Base-by-base conservation (phyloP, 2,888 invertebrate species). In the Dilophus febrilis region DNA sequence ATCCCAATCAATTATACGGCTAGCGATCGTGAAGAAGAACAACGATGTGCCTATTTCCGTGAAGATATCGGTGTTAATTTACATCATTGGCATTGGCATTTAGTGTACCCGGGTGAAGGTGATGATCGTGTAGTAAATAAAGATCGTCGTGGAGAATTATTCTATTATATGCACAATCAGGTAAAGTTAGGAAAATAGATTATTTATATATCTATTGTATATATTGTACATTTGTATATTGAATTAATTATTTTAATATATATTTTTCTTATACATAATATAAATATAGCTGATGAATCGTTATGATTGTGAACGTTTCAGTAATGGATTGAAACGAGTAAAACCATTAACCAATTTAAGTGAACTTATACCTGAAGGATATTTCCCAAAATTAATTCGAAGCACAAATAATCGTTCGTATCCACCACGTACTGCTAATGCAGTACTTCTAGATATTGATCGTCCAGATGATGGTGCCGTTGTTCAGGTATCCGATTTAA, bases 41-140 rank as follows among this genome's bases (percentile, higher is more conserved):
- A 83, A 58, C 68, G 75, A 12, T 60, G 80, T 40, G 77, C 80
- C 22, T 84, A 83, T 61, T 84, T 78, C 69, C 69, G 82, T 35
- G 83, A 84, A 55, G 84, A 83, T 57, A 61, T 82, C 43, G 81
- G 81, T 48, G 65, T 84, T 51, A 84, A 84, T 63, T 70, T 81
- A 26, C 84, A 85, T 56, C 83, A 85, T 56, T 85, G 83, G 83
- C 83, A 84, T 56, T 84, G 83, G 83, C 84, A 84, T 65, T 66
- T 84, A 44, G 79, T 83, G 0, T 83, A 80, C 53, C 82, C 82
- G 0, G 73, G 72, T 51, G 67, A 71, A 28, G 70, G 66, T 3
- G 66, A 69, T 14, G 52, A 54, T 12, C 59, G 64, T 31, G 72
- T 82, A 31, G 81, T 85, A 4, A 67, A 67, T 37, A 84, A 85